A percentile compares a stretch with the other conserved stretches of the same genome.
Conservation (phyloP, 2,113 vertebrate genomes). For the Pedetes capensis region DNA sequence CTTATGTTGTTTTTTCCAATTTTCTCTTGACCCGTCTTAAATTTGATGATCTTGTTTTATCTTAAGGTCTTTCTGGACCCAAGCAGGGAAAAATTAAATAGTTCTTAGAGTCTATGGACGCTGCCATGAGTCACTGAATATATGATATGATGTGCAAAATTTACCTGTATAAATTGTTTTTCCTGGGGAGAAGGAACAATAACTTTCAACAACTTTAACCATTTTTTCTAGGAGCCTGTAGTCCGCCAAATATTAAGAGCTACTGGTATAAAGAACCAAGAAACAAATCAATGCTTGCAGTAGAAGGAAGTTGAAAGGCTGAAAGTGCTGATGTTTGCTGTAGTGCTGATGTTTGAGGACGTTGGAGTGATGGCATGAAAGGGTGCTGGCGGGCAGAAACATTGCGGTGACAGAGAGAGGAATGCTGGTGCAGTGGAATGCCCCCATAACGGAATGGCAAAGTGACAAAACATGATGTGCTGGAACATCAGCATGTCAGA, state of each 20-base stretch:
- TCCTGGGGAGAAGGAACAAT: not conserved
- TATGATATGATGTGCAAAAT: slow-evolving; percentile 18
- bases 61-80: slow-evolving; percentile 50
- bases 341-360: slow-evolving; percentile 2
- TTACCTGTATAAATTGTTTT: not conserved
- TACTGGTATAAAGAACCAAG: not conserved
- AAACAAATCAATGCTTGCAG: slow-evolving; percentile 22
- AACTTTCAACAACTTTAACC: not conserved
- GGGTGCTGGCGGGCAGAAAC: no score
- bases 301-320: not conserved
- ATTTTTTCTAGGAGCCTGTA: slow-evolving; percentile 36
- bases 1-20: not conserved
- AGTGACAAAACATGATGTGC: not conserved
- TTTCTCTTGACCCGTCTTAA: slow-evolving; percentile 28
- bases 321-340: not conserved
- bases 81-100: slow-evolving; percentile 56
- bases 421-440: not conserved
- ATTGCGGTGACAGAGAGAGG: no score
- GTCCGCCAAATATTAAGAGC: slow-evolving; percentile 11
- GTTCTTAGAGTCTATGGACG: not conserved
- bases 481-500: not conserved
- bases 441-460: not conserved
- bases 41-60: slow-evolving; percentile 37
- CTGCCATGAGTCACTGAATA: slow-evolving; percentile 10
- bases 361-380: not conserved